phyloP scores from a whole-genome alignment of 2,797 vertebrate genomes.

The Pogonophryne albipinna region DNA sequence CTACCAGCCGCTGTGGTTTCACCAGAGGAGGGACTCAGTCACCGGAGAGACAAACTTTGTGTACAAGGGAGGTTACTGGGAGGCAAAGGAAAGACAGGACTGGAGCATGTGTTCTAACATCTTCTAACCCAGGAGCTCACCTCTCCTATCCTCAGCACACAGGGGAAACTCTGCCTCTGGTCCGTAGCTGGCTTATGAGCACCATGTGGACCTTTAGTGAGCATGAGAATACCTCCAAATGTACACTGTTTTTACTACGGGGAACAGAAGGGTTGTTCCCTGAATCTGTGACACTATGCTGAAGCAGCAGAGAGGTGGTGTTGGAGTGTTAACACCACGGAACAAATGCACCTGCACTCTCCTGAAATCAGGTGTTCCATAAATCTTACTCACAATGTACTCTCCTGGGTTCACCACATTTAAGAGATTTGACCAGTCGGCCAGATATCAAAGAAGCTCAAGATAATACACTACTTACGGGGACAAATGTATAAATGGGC shows the following conservation, averaged over 20 bases:
- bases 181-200: conserved; percentile 55
- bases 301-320: conserved; percentile 43
- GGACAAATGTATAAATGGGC: conserved; percentile 17
- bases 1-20: conserved; percentile 95
- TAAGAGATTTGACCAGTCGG: conserved; percentile 38
- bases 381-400: conserved; percentile 71
- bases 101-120: conserved; percentile 94
- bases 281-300: conserved; percentile 37
- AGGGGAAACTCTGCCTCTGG: conserved; percentile 49
- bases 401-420: conserved; percentile 59
- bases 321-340: conserved; percentile 44
- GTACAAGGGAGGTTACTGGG: conserved; percentile 99
- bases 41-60: conserved; percentile 92
- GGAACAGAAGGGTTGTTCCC: conserved; percentile 32
- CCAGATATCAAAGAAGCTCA: conserved; percentile 45
- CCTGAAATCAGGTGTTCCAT: conserved; percentile 71
- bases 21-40: conserved; percentile 89
- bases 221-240: conserved; percentile 76
- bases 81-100: conserved; percentile 93
- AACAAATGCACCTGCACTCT: conserved; percentile 59
- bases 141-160: conserved; percentile 60
- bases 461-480: conserved; percentile 14
- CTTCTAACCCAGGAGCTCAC: conserved; percentile 87
- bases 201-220: conserved; percentile 63
- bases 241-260: conserved; percentile 59